phyloP scores from a whole-genome alignment of 1,140 invertebrate species.

The Idris sp. region DNA sequence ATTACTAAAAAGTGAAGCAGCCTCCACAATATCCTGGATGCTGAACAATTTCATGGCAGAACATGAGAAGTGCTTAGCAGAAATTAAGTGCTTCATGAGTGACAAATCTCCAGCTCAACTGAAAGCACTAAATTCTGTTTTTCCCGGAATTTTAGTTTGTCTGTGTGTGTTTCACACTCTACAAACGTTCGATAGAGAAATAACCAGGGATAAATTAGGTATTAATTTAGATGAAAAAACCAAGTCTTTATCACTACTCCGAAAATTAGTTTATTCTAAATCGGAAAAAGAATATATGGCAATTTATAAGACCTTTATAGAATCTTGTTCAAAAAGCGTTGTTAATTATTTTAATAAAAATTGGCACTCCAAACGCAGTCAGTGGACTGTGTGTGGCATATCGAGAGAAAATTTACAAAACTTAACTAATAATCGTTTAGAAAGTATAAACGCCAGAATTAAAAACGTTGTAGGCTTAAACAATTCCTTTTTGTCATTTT shows the following conservation, averaged over 20 bases:
- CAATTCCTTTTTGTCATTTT: too few species aligned
- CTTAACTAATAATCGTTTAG: conserved; percentile 39
- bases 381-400: conserved; percentile 44
- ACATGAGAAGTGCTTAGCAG: too few species aligned
- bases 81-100: too few species aligned
- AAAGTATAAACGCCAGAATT: conserved; percentile 2
- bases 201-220: conserved; percentile 5
- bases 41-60: too few species aligned
- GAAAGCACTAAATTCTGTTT: background rate
- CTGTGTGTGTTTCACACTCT: conserved; percentile 33
- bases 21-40: too few species aligned
- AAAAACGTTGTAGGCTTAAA: too few species aligned
- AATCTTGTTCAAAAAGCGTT: conserved; percentile 5
- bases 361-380: conserved; percentile 15
- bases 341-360: conserved; percentile 36
- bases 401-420: conserved; percentile 24
- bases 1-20: too few species aligned
- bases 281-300: conserved; percentile 20
- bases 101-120: conserved; percentile 6
- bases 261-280: conserved; percentile 7
- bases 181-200: conserved; percentile 24
- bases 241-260: background rate
- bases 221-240: conserved; percentile 3
- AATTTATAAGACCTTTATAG: background rate
- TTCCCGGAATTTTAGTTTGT: background rate